Evolutionary conservation across 2,797 vertebrate genomes (phyloP), one percentile per base, ranked within the genome.

Genomic region (Catamblyrhynchus diadema): DNA sequence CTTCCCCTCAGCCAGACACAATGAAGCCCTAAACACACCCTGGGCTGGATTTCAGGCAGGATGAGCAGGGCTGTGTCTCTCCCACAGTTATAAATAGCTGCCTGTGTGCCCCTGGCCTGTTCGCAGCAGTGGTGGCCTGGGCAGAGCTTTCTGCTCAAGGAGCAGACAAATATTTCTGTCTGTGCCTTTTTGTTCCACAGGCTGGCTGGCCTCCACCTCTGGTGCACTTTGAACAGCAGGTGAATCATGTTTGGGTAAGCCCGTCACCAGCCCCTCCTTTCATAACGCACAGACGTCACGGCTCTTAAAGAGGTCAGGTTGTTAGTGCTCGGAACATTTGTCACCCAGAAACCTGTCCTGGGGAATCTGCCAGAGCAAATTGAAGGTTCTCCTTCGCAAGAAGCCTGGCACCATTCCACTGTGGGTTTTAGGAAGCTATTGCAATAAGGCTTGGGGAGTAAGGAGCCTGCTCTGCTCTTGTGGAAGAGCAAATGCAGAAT

Each of bases 311-410:
- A 91, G 89, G 84, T 91, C 94, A 57, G 0, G 83, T 22, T 78
- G 59, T 56, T 73, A 27, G 60, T 30, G 4, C 59, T 79, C 6
- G 0, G 32, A 23, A n/a, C 51, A 45, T 66, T 79, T 65, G 65
- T 70, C 87, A 81, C 73, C 60, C 74, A 90, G 53, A 94, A 96
- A 92, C 87, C 67, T 50, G 35, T 86, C 70, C 78, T 51, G 69
- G 85, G 45, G 44, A 39, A 89, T 88, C 92, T 62, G 45, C 74
- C 18, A 7, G 48, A 37, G 74, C 37, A 77, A 86, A 81, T 24
- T 67, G 56, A 35, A 39, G 59, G 42, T 54, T 66, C 83, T 75
- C 61, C 74, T 85, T 81, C 1, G 0, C 37, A n/a, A 50, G 72
- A 45, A 73, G 28, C 84, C 82, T 67, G 60, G 48, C 33, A 67